A percentile compares a stretch with the other conserved stretches of the same genome.
Conservation (phyloP, 2,797 vertebrate genomes). For the Lepus oiostolus region DNA sequence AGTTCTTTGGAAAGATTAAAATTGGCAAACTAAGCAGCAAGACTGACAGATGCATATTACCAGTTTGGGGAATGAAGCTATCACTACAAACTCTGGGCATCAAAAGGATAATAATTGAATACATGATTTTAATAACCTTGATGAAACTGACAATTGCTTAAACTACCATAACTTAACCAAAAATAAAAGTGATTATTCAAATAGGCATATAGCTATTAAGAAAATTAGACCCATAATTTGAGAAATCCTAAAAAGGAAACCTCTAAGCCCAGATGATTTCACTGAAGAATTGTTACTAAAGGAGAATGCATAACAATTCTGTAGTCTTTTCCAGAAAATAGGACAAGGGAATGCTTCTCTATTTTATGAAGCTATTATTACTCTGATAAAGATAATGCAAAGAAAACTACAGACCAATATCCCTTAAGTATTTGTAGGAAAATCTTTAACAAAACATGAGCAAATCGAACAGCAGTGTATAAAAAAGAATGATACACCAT, state of each 20-base stretch:
- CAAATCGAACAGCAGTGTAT: neutral
- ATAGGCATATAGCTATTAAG: neutral
- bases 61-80: neutral
- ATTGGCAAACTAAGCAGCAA: neutral
- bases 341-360: neutral
- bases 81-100: neutral
- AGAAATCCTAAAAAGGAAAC: neutral
- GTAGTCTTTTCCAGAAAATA: neutral
- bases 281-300: neutral
- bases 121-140: neutral
- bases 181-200: neutral
- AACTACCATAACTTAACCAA: neutral
- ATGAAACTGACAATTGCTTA: neutral
- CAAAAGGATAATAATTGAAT: neutral
- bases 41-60: neutral
- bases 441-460: neutral
- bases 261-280: neutral
- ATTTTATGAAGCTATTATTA: slow-evolving; percentile 8
- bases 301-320: neutral
- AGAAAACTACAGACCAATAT: neutral
- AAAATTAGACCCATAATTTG: neutral
- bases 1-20: slow-evolving; percentile 30
- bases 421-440: neutral
- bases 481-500: neutral
- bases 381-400: neutral